phyloP scores from a whole-genome alignment of 1,140 invertebrate species.

The Brachionus paranguensis region DNA sequence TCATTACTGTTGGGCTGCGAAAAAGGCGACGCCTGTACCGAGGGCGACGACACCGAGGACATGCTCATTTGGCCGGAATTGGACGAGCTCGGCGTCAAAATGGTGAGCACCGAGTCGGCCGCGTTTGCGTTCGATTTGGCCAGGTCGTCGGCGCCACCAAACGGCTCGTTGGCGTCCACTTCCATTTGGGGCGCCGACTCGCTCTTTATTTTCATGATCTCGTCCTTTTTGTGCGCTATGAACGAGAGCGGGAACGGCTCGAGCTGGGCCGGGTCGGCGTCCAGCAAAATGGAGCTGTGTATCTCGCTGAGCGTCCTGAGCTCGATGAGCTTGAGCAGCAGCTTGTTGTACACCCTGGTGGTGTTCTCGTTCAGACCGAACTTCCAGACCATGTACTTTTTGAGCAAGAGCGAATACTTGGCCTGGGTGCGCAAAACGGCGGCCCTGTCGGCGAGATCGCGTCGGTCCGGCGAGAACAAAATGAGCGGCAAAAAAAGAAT shows the following conservation, averaged over 20 bases:
- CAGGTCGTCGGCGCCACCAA: neutral
- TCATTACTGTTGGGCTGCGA: neutral
- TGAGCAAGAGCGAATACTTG: neutral
- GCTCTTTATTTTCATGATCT: neutral
- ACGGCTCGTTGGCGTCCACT: neutral
- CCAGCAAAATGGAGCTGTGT: slow-evolving; percentile 22
- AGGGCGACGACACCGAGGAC: neutral
- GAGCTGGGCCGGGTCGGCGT: slow-evolving; percentile 5
- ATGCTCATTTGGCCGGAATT: neutral
- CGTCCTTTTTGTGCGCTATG: slow-evolving; percentile 27
- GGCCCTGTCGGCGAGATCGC: neutral
- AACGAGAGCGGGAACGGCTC: slow-evolving; percentile 15
- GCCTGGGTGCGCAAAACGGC: neutral
- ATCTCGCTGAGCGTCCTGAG: neutral
- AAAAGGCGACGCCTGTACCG: neutral
- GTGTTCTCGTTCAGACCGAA: slow-evolving; percentile 8
- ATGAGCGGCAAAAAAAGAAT: slow-evolving; percentile 32
- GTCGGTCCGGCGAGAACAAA: slow-evolving; percentile 33
- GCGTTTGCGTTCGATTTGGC: neutral
- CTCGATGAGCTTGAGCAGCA: neutral
- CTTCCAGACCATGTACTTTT: slow-evolving; percentile 39
- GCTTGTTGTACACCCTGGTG: neutral
- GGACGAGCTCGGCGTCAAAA: neutral
- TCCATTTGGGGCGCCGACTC: neutral
- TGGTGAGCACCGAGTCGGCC: neutral